Base-by-base conservation (phyloP, 2,113 vertebrate species). In the Noctilio leporinus region DNA sequence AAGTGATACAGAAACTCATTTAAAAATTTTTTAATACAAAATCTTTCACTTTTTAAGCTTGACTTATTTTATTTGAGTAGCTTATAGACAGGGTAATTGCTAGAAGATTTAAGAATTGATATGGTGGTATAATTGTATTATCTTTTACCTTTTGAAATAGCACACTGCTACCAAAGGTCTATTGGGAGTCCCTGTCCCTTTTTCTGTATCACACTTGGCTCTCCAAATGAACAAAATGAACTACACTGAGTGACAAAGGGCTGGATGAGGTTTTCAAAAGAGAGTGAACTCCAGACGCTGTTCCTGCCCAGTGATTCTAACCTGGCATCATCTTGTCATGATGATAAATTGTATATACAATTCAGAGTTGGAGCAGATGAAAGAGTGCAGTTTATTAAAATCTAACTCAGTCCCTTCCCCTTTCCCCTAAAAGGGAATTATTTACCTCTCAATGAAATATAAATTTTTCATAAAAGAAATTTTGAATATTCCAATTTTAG, bases 401-500 rank as follows among this genome's bases (percentile, higher is more conserved):
- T 78, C 47, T 7, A 96, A 97, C 91, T 93, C 33, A 22, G 85
- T 83, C 43, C 43, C 30, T 33, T n/a, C 15, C 72, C 72, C 62
- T 1, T 84, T 88, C 45, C 64, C 16, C 62, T 75, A 69, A 97
- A 53, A 67, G n/a, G 92, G 0, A 45, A 92, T 8, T 26, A 85
- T 96, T 96, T 97, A 43, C 22, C 40, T 93, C 64, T 24, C 70
- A 12, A n/a, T 47, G 93, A 97, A 14, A 90, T 1, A 78, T 81
- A 26, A 40, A 70, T 67, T 92, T 72, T 51, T 93, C 83, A 75
- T 57, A 91, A 80, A 89, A 62, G n/a, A 86, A 82, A 90, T 47
- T 70, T 28, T 76, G 73, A 76, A 47, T 40, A 95, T 47, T 88
- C 40, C 64, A 65, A 2, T 75, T 75, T 95, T 86, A 69, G 38